Base-by-base conservation (phyloP, 2,113 vertebrate species). In the Sterna hirundo region DNA sequence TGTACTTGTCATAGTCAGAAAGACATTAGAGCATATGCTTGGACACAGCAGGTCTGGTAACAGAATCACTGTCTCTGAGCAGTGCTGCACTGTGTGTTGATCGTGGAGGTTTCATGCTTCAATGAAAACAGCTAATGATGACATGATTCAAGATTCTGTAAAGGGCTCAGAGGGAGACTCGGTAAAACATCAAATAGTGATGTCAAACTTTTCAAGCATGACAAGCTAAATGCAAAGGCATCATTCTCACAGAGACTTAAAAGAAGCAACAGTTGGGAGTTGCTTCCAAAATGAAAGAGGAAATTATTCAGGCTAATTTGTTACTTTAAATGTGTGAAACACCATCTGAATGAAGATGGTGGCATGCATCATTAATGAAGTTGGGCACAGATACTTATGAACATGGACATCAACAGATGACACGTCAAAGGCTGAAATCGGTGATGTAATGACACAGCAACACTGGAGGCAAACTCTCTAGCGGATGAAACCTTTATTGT, bases 111-210 rank as follows among this genome's bases (percentile, higher is more conserved):
- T 84, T 90, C 40, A 60, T 62, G 68, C 76, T 78, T 80, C 77
- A 20, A 51, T 70, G 55, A 32, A 83, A 90, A 69, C 58, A 74
- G 49, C 58, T 86, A 84, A 92, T 2, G 12, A 71, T 79, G 83
- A 71, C 65, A 71, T 34, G 69, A 64, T 84, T 89, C 26, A 19
- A 58, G 55, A 93, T 82, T 75, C 83, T 94, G 81, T 62, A 60
- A 42, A 84, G 65, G 61, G 65, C 81, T 89, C 81, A 4, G 77
- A 62, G 83, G 65, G 76, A 86, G 47, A 66, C 76, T 75, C 72
- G 78, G 77, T 93, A 82, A 93, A 89, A 91, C 86, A 91, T 86
- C 93, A 82, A 86, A 75, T 70, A 75, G 72, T 13, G 10, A 86
- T 81, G 81, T 92, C 93, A 96, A 9, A 64, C 80, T 36, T 84